phyloP scores from a whole-genome alignment of 2,888 invertebrate genomes.

The Latheticus oryzae region DNA sequence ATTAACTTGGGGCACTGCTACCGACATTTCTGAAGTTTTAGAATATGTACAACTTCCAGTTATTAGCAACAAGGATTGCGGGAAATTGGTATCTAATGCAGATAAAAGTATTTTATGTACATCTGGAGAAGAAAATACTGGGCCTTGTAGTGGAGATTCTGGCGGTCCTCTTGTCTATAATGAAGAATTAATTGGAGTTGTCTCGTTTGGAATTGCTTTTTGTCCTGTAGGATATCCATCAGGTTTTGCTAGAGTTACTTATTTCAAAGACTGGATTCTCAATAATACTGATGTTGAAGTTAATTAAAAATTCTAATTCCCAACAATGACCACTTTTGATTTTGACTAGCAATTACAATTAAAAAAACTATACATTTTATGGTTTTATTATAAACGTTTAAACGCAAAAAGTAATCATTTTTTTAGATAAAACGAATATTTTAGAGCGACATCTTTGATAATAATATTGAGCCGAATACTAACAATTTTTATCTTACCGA shows the following conservation, averaged over 20 bases:
- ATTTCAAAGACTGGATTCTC: slow-evolving; percentile 44
- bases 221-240: slow-evolving; percentile 41
- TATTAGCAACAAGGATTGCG: slow-evolving; percentile 23
- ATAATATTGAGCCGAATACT: no score
- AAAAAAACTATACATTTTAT: no score
- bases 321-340: no score
- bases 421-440: no score
- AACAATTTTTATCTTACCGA: no score
- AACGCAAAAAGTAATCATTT: no score
- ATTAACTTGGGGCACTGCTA: slow-evolving; percentile 26
- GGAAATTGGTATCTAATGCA: background rate
- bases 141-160: slow-evolving; percentile 44
- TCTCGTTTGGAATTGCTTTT: slow-evolving; percentile 38
- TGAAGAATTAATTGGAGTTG: slow-evolving; percentile 41
- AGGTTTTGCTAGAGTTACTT: slow-evolving; percentile 36
- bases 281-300: slow-evolving; percentile 24
- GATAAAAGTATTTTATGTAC: slow-evolving; percentile 37
- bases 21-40: slow-evolving; percentile 40
- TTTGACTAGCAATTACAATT: no score
- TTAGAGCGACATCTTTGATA: no score
- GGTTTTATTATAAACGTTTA: no score
- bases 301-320: no score
- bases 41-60: slow-evolving; percentile 12
- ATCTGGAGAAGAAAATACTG: slow-evolving; percentile 30
- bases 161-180: slow-evolving; percentile 44